A percentile compares a stretch with the other conserved stretches of the same genome.
Conservation (phyloP, 2,888 invertebrate species). For the Agrotis puta region DNA sequence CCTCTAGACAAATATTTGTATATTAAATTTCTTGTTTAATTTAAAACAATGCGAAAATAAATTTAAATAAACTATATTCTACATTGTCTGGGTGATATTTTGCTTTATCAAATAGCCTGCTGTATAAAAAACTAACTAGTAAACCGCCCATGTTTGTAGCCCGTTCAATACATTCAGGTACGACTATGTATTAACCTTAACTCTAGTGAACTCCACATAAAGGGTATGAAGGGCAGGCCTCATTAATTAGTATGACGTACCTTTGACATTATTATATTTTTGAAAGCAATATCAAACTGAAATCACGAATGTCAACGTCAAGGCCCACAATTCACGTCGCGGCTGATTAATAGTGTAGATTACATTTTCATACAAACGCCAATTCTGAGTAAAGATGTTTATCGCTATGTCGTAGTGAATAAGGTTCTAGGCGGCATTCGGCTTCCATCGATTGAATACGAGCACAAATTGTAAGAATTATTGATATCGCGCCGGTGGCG, state of each 20-base stretch:
- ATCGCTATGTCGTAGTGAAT: conserved; percentile 67
- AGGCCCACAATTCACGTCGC: conserved; percentile 50
- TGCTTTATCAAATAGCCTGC: not conserved
- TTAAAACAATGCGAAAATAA: conserved; percentile 20
- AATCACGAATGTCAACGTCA: conserved; percentile 62
- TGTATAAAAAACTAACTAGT: not conserved
- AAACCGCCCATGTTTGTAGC: not conserved
- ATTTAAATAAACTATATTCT: conserved; percentile 29
- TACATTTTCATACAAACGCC: conserved; percentile 56
- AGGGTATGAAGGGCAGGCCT: conserved; percentile 51
- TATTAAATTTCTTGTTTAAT: conserved; percentile 30
- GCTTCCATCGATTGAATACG: conserved; percentile 76
- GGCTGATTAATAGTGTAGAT: conserved; percentile 64
- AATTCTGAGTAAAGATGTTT: conserved; percentile 66
- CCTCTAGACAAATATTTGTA: conserved; percentile 27
- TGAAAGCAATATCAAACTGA: conserved; percentile 51
- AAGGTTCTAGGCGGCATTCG: conserved; percentile 68
- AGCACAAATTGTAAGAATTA: conserved; percentile 87
- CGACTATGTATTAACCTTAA: conserved; percentile 37
- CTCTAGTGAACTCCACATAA: conserved; percentile 40
- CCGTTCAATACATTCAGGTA: not conserved
- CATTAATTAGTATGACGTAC: conserved; percentile 64
- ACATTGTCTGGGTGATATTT: not conserved
- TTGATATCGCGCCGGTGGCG: conserved; percentile 82
- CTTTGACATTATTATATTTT: conserved; percentile 57